A percentile compares a stretch with the other conserved stretches of the same genome.
phyloP scores from a whole-genome alignment of 2,113 vertebrate genomes.

The Murina feae region DNA sequence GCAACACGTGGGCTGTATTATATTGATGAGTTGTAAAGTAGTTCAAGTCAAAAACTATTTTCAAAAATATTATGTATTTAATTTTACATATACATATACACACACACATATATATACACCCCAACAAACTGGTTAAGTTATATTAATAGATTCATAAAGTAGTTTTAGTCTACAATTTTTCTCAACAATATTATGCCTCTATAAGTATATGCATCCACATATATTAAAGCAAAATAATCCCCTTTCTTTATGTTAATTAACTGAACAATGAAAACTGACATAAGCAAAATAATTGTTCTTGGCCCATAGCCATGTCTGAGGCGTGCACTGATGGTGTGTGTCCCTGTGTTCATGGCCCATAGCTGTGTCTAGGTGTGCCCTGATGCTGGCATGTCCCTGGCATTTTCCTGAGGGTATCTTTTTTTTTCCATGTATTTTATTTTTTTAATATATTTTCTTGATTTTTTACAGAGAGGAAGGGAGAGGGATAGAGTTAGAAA shows the following conservation, averaged over 20 bases:
- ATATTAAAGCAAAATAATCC: not conserved
- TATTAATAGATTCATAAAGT: not conserved
- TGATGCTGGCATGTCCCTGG: not conserved
- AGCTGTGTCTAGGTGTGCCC: too few relatives aligned
- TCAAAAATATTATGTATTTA: not conserved
- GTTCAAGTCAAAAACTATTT: not conserved
- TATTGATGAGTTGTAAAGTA: not conserved
- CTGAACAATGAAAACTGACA: not conserved
- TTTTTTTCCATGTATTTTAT: too few relatives aligned
- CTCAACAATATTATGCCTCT: not conserved
- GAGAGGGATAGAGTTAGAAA: too few relatives aligned
- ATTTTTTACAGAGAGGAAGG: too few relatives aligned
- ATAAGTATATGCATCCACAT: not conserved
- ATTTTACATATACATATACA: not conserved
- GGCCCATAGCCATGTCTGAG: not conserved
- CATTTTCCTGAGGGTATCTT: not conserved
- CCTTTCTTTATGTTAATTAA: not conserved
- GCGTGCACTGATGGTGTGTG: too few relatives aligned
- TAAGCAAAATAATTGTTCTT: not conserved
- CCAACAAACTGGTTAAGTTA: not conserved
- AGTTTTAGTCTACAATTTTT: not conserved
- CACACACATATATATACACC: not conserved
- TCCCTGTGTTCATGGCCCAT: too few relatives aligned
- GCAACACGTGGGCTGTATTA: not conserved
- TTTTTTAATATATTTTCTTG: too few relatives aligned